phyloP scores from a whole-genome alignment of 2,113 vertebrate genomes.

The Raphicerus campestris region DNA sequence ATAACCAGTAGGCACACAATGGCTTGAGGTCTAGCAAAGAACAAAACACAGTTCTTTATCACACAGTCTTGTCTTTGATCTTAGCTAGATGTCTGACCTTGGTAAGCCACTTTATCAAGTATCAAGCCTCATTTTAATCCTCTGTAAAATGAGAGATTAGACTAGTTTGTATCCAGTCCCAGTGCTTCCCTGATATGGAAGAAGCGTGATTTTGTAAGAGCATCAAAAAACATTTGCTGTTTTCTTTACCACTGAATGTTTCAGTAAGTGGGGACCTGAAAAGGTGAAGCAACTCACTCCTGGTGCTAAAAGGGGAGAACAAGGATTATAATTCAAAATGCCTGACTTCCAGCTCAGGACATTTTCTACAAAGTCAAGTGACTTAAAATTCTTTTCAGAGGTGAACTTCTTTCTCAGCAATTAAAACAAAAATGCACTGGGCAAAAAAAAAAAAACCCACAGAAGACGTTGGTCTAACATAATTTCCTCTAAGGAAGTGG shows the following conservation, averaged over 20 bases:
- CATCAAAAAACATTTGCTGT: neutral
- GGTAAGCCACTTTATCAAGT: neutral
- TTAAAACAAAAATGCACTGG: neutral
- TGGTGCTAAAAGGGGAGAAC: neutral
- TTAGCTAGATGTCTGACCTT: neutral
- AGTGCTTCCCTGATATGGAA: neutral
- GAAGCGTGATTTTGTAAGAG: neutral
- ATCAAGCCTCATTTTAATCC: neutral
- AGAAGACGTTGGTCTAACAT: neutral
- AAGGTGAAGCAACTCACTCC: neutral
- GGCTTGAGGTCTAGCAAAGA: neutral
- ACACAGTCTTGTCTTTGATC: slow-evolving; percentile 19
- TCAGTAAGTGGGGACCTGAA: neutral
- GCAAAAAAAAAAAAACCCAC: neutral
- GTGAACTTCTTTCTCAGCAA: neutral
- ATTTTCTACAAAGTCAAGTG: neutral
- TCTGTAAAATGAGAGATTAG: slow-evolving; percentile 27
- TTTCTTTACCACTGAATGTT: neutral
- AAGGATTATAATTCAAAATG: neutral
- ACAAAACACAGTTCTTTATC: neutral
- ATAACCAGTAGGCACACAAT: neutral
- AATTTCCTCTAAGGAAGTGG: slow-evolving; percentile 43
- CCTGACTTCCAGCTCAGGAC: neutral
- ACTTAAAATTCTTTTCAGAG: neutral
- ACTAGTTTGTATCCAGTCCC: neutral